Evolutionary conservation across 2,888 invertebrate genomes (phyloP).

Genomic region (Bugulina stolonifera): DNA sequence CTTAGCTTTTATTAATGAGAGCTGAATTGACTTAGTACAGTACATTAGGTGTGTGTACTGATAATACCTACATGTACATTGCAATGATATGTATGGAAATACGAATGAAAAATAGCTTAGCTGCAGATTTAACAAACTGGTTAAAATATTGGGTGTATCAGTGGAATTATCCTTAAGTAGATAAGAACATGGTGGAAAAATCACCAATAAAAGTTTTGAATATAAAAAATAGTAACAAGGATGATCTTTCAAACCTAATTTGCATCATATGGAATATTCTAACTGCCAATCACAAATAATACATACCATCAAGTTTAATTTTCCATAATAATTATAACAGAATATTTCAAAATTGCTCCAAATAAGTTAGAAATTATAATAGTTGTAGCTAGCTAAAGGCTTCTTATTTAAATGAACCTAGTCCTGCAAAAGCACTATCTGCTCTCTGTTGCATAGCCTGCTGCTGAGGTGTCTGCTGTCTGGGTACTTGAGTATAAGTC

Average conservation of each 20-base stretch:
- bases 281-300: slow-evolving; percentile 22
- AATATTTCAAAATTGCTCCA: background rate
- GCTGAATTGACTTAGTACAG: no score
- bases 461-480: slow-evolving; percentile 15
- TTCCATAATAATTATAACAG: background rate
- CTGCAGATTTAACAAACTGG: no score
- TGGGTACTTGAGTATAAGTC: background rate
- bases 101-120: no score
- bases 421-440: slow-evolving; percentile 17
- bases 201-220: background rate
- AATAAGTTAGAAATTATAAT: slow-evolving; percentile 11
- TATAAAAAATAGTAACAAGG: background rate
- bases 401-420: background rate
- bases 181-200: background rate
- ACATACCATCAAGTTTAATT: background rate
- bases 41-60: no score
- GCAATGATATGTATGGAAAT: no score
- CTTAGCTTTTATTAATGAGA: no score
- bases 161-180: background rate
- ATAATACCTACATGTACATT: no score
- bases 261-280: no score
- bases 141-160: no score
- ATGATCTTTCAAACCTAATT: background rate
- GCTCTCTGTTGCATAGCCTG: slow-evolving; percentile 21
- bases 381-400: background rate